phyloP scores from a whole-genome alignment of 2,113 vertebrate genomes.

The Pipa parva region DNA sequence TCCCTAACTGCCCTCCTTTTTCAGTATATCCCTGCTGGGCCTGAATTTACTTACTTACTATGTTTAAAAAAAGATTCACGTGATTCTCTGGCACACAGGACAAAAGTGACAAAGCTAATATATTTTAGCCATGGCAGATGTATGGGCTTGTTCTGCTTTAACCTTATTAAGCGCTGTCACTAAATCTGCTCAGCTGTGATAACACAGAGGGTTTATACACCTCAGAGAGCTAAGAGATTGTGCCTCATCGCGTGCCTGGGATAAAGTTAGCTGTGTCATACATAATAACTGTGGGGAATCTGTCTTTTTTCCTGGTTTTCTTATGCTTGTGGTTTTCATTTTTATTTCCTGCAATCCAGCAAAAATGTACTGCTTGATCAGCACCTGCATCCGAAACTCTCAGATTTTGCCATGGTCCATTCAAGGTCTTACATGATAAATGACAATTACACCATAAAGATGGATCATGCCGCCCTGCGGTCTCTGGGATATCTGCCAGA shows the following conservation, averaged over 20 bases:
- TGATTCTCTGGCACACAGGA: no score
- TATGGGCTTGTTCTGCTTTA: no score
- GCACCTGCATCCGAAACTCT: conserved; percentile 58
- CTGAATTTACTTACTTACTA: no score
- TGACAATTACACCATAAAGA: conserved; percentile 52
- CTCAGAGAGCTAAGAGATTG: not conserved
- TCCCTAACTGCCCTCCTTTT: no score
- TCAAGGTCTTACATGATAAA: conserved; percentile 55
- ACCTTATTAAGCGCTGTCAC: no score
- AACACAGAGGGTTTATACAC: not conserved
- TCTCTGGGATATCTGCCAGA: conserved; percentile 61
- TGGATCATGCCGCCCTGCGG: conserved; percentile 43
- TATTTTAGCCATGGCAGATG: no score
- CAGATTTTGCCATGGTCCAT: conserved; percentile 57
- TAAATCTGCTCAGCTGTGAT: no score
- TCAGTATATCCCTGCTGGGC: no score
- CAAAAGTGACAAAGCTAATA: no score
- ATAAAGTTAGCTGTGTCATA: conserved; percentile 2
- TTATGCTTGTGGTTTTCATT: not conserved
- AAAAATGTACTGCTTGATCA: conserved; percentile 63
- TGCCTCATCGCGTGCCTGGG: not conserved
- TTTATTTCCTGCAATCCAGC: conserved; percentile 44
- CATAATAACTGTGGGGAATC: not conserved
- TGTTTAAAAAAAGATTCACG: no score
- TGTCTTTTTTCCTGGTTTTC: conserved; percentile 4